Evolutionary conservation across 2,113 vertebrate genomes (phyloP), one percentile per base, ranked within the genome.

Genomic region (Elachura formosa): DNA sequence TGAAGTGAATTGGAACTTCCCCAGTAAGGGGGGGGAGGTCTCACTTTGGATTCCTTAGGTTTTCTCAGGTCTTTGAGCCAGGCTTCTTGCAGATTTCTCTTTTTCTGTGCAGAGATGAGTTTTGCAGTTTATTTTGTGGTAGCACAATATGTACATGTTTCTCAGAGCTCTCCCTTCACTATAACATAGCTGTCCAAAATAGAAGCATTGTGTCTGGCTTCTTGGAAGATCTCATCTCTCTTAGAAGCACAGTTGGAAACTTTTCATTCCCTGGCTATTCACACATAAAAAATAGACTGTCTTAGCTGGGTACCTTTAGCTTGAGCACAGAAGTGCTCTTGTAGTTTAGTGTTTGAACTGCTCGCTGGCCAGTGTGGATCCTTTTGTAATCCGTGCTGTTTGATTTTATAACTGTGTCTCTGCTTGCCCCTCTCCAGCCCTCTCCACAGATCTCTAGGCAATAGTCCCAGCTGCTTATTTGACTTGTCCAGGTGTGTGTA

Each of bases 251-350:
- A 9, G 84, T 41, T 80, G 95, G 95, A 90, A 91, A 74, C 84
- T 93, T 97, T 96, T 96, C 84, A 96, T 94, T 95, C 75, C 41
- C 72, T 74, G 54, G 40, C 91, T 95, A 93, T 97, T 96, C 91
- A 91, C 82, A 90, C 87, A 76, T 90, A 17, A 96, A 96, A 94
- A 96, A 80, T 88, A 93, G 95, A 74, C 63, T 87, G 1, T 77
- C 95, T 76, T 87, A 93, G 91, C 78, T 91, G 93, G 96, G 55
- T 87, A 83, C 67, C 54, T 95, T 89, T 92, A 73, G 49, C 81
- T 76, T 62, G 71, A 94, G 87, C 78, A 46, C 41, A 76, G 89
- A 89, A 94, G 71, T 73, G 91, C 81, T 94, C 87, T 89, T 89
- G 89, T 79, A 93, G 75, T 12, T 79, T 22, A 43, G 54, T 83